Percentiles rank a stretch among this genome's conserved stretches.
phyloP scores from a whole-genome alignment of 30 jellyfish, hydroid and myxozoan species.

The Rhopilema esculentum region DNA sequence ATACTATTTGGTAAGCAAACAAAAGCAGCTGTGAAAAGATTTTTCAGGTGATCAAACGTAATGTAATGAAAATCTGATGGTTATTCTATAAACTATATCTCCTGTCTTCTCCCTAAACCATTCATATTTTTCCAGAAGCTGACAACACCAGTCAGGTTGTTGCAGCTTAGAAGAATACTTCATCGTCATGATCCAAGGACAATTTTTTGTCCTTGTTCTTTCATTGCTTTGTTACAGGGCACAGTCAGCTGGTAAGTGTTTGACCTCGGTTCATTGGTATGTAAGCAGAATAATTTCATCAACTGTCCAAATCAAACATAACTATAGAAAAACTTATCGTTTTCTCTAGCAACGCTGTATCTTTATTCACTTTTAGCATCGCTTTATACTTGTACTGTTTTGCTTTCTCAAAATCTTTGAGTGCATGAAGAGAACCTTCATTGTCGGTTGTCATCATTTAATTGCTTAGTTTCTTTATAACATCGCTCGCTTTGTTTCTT shows the following conservation, averaged over 20 bases:
- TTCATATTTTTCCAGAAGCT: not conserved
- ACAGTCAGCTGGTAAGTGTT: slow-evolving; percentile 66
- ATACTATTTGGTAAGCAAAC: slow-evolving; percentile 4
- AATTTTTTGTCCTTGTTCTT: slow-evolving; percentile 10
- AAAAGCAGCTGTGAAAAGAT: slow-evolving; percentile 22
- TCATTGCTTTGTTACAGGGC: slow-evolving; percentile 56
- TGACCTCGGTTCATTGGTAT: not conserved
- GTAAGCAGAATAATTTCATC: too few relatives aligned
- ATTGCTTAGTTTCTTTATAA: too few relatives aligned
- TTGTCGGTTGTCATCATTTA: too few relatives aligned
- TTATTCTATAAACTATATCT: not conserved
- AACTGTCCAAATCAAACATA: too few relatives aligned
- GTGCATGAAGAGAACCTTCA: too few relatives aligned
- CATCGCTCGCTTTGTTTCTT: too few relatives aligned
- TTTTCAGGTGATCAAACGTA: slow-evolving; percentile 35
- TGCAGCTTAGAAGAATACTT: not conserved
- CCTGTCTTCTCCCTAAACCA: not conserved
- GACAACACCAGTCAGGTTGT: not conserved
- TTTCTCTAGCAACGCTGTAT: too few relatives aligned
- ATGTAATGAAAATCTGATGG: not conserved
- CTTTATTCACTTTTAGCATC: too few relatives aligned
- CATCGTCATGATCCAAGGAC: not conserved
- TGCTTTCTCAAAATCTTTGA: too few relatives aligned
- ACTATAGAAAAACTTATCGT: too few relatives aligned
- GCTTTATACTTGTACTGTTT: too few relatives aligned